Evolutionary conservation across 2,113 vertebrate genomes (phyloP).

Genomic region (Dipodomys ordii): DNA sequence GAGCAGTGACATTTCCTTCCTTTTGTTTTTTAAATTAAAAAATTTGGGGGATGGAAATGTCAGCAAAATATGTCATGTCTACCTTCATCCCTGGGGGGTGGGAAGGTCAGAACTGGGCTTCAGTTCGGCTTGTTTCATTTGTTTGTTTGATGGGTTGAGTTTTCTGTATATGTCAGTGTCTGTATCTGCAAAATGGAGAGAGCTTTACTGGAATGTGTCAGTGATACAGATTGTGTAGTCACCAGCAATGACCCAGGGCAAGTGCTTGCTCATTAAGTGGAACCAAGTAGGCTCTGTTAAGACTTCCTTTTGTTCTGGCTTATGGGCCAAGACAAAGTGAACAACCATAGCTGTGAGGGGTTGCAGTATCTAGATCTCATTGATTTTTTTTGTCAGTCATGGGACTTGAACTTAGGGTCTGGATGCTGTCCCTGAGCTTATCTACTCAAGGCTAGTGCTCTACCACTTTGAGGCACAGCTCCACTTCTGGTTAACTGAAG

Average conservation of each 20-base stretch:
- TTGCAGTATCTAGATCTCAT: too few relatives aligned
- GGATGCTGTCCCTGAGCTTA: too few relatives aligned
- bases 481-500: too few relatives aligned
- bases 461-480: too few relatives aligned
- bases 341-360: background rate
- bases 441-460: too few relatives aligned
- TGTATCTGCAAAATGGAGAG: background rate
- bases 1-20: slow-evolving; percentile 74
- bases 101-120: background rate
- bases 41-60: slow-evolving; percentile 45
- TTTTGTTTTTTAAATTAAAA: slow-evolving; percentile 34
- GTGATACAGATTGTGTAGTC: background rate
- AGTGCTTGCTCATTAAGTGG: background rate
- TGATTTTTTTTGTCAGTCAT: too few relatives aligned
- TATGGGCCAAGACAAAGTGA: background rate
- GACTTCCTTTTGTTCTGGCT: too few relatives aligned
- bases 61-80: slow-evolving; percentile 51
- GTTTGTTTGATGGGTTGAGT: background rate
- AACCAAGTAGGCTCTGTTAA: background rate
- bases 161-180: slow-evolving; percentile 36
- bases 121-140: background rate
- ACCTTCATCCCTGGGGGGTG: slow-evolving; percentile 16
- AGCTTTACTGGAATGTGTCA: background rate
- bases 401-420: too few relatives aligned
- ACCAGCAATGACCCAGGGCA: background rate